Evolutionary conservation across 2,888 invertebrate species (phyloP), one percentile per base, ranked within the genome.

Genomic region (Ormyrus pomaceus): DNA sequence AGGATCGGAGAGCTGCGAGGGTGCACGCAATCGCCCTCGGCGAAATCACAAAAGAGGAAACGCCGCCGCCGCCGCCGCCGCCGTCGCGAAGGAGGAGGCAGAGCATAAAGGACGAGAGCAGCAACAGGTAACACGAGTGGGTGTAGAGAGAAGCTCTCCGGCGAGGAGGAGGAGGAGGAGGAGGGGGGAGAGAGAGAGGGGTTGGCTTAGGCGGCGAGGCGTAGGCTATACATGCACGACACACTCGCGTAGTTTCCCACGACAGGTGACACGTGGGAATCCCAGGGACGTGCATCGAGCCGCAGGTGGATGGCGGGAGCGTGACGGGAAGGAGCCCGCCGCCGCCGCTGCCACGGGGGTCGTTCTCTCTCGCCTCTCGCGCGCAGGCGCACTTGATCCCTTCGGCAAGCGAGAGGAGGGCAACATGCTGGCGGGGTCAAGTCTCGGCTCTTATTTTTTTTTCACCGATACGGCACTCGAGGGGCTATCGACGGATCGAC

Each of bases 261-360:
- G 89, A 89, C 89, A 89, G 89, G 89, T 90, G 90, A 89, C 89
- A 90, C 88, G 88, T 89, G 90, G 88, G 89, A 89, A 89, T 87
- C 87, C 86, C 85, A 83, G 86, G 55, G 58, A 50, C 62, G 50
- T 13, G 71, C 10, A 61, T 59, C 7, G 64, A 11, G 64, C 19
- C 56, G 62, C 74, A 74, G 74, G 74, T 79, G 74, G 64, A 73
- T 74, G 13, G 5, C 34, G 34, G 19, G 19, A 34, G 34, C 34
- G 34, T 34, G 34, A 34, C 34, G 34, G 34, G 3, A 34, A 34
- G 4, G 34, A 34, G 10, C 34, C 46, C 46, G 3, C 10, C 55
- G 48, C 56, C 55, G 48, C 56, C 46, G 64, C 10, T 73, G 19
- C 51, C 59, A 59, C 34, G 4, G 34, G 34, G 34, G 34, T 59